Percentiles rank a stretch among this genome's conserved stretches.
These are phyloP conservation scores for Lophius piscatorius DNA, from an alignment of 2,113 vertebrate species.

Conservation along the genomic window DNA sequence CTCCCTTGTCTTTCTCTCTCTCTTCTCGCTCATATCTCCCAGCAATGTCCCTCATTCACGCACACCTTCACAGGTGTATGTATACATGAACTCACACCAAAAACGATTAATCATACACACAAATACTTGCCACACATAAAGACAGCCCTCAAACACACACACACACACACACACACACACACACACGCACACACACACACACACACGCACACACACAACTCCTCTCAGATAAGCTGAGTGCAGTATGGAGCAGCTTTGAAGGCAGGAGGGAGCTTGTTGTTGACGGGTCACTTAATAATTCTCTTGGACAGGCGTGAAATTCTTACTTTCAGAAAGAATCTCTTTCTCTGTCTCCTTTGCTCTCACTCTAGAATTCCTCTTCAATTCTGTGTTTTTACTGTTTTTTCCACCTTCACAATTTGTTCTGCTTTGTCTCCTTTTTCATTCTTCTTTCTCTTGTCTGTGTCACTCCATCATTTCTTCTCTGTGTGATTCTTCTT, in stretches of 20 bases:
- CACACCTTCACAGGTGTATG: slow-evolving; percentile 1
- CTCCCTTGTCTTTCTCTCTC: too few species aligned
- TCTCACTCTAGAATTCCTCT: slow-evolving; percentile 39
- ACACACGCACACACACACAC: slow-evolving; percentile 6
- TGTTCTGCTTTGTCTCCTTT: slow-evolving; percentile 12
- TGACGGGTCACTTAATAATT: slow-evolving; percentile 77
- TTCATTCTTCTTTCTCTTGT: background rate
- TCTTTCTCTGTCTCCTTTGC: slow-evolving; percentile 40
- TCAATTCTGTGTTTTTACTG: slow-evolving; percentile 38
- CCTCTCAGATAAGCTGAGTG: slow-evolving; percentile 57
- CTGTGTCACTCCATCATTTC: background rate
- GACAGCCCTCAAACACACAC: too few species aligned
- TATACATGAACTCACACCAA: slow-evolving; percentile 19
- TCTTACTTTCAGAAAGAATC: slow-evolving; percentile 34
- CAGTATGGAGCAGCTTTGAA: slow-evolving; percentile 62
- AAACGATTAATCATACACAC: slow-evolving; percentile 27
- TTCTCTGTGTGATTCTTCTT: background rate
- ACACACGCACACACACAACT: slow-evolving; percentile 22
- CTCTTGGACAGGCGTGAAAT: slow-evolving; percentile 72
- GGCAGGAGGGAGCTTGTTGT: slow-evolving; percentile 56
- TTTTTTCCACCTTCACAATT: slow-evolving; percentile 13
- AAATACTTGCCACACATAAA: slow-evolving; percentile 26
- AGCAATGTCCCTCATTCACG: background rate
- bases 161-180: too few species aligned
- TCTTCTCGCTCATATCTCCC: background rate